Evolutionary conservation across 2,888 invertebrate species (phyloP), one percentile per base, ranked within the genome.

Genomic region (Campopleginae sp.): DNA sequence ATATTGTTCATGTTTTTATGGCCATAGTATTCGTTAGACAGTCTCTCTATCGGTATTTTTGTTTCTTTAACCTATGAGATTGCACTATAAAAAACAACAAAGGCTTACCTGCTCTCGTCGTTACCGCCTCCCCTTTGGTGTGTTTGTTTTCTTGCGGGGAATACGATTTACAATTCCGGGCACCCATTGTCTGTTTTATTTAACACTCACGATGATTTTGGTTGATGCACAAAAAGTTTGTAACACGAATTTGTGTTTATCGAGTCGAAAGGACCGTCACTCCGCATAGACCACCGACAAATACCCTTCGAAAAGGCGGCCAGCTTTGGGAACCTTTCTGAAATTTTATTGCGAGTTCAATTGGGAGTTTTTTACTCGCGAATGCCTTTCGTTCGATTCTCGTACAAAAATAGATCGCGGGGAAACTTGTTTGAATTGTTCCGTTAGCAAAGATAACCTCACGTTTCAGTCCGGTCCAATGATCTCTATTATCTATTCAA

Each of bases 101-200:
- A 81, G 65, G 82, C 83, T 72, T 17, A 80, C 85, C 80, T 58
- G 79, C 12, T n/a, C 51, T 72, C n/a, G 86, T 54, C 61, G 48
- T 61, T 71, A 82, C 17, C 86, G 38, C 48, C 77, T 87, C 68
- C 80, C 81, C 77, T 87, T 83, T 89, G 27, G 86, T 72, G 72
- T 87, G 88, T 68, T 82, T 87, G n/a, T 87, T 89, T 77, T 87
- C 81, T 77, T 87, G 89, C 6, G 88, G 88, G 6, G 90, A 91
- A 82, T 91, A 91, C 61, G 90, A 89, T 85, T 90, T 91, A 80
- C 91, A 88, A 81, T 88, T 89, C 77, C 83, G 88, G 31, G 85
- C 88, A 71, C 90, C 90, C 91, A 90, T 90, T 31, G 48, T 54
- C 81, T 77, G 33, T 75, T 42, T 17, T 17, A 23, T 51, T n/a